Conservation (phyloP, 1,140 invertebrate genomes). For the Apis laboriosa region DNA sequence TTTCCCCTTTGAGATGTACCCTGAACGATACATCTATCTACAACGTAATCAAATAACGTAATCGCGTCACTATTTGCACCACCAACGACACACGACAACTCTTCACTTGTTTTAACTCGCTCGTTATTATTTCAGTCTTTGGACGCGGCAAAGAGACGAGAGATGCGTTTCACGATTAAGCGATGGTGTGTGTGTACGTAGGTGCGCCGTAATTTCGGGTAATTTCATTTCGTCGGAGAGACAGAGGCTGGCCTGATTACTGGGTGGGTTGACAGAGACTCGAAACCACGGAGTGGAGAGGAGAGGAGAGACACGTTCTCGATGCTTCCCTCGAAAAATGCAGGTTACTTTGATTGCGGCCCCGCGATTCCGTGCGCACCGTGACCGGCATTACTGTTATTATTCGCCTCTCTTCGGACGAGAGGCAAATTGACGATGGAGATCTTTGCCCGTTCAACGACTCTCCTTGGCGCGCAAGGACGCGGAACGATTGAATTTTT, state of each 20-base stretch:
- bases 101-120: constrained; percentile 4
- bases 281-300: neutral
- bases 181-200: neutral
- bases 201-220: constrained; percentile 31
- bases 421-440: constrained; percentile 17
- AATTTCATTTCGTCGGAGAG: constrained; percentile 24
- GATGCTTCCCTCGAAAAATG: constrained; percentile 42
- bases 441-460: constrained; percentile 9
- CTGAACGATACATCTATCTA: neutral
- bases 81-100: neutral
- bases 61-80: neutral
- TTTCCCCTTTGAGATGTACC: neutral
- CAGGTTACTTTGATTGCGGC: constrained; percentile 32
- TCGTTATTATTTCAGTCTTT: constrained; percentile 3
- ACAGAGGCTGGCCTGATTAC: constrained; percentile 28
- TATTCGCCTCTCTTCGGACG: constrained; percentile 32
- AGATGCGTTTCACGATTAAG: constrained; percentile 3
- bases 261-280: constrained; percentile 23
- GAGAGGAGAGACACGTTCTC: neutral
- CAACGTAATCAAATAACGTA: neutral
- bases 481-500: neutral
- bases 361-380: constrained; percentile 30
- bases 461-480: neutral
- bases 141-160: neutral
- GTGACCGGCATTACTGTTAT: constrained; percentile 49